These are phyloP conservation scores for Ranitomeya variabilis DNA, from an alignment of 2,113 vertebrate species.

Conservation along the genomic window DNA sequence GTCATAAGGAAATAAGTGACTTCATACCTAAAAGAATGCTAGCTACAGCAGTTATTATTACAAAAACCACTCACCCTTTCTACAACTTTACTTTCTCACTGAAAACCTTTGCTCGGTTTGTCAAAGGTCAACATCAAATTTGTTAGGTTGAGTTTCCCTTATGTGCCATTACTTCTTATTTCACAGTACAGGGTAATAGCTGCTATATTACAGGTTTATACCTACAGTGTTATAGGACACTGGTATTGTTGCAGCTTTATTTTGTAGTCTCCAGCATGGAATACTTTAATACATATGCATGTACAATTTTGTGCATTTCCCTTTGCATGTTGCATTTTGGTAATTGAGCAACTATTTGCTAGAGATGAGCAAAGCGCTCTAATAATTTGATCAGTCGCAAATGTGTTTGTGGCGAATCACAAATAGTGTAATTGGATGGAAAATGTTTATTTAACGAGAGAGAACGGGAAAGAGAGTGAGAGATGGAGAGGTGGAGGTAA, in stretches of 20 bases:
- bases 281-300: too few relatives aligned
- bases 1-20: slow-evolving; percentile 9
- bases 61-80: background rate
- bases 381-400: too few relatives aligned
- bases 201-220: background rate
- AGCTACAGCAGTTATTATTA: background rate
- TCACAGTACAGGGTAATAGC: background rate
- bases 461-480: too few relatives aligned
- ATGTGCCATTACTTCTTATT: background rate
- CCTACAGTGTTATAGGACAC: background rate
- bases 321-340: too few relatives aligned
- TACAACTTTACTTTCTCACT: background rate
- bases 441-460: too few relatives aligned
- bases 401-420: too few relatives aligned
- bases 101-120: background rate
- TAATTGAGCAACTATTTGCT: too few relatives aligned
- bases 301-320: too few relatives aligned
- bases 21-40: background rate
- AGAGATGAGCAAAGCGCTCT: too few relatives aligned
- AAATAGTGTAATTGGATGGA: too few relatives aligned
- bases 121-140: background rate
- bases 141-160: background rate
- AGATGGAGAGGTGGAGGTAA: too few relatives aligned
- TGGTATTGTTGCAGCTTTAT: background rate
- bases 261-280: too few relatives aligned